Percentiles rank a stretch among this genome's conserved stretches.
Evolutionary conservation across 2,888 invertebrate species (phyloP).

Genomic region (Omphaloscelis lunosa): DNA sequence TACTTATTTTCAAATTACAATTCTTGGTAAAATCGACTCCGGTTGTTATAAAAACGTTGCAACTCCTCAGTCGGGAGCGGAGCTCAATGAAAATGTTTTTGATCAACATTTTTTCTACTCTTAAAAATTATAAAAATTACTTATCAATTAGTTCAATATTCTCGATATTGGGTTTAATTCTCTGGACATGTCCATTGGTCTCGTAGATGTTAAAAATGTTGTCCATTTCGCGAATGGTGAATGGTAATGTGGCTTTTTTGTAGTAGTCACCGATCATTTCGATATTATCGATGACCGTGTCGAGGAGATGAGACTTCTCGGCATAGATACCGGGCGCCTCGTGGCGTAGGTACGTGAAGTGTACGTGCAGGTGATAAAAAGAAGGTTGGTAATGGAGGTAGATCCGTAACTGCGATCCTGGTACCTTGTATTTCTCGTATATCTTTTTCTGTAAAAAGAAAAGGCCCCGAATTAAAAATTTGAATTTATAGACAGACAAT

Average conservation of each 20-base stretch:
- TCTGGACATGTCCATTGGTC: slow-evolving; percentile 89
- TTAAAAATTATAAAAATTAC: slow-evolving; percentile 64
- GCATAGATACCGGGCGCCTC: slow-evolving; percentile 96
- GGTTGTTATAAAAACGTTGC: slow-evolving; percentile 91
- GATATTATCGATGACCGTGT: slow-evolving; percentile 97
- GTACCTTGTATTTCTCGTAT: slow-evolving; percentile 93
- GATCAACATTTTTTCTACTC: slow-evolving; percentile 83
- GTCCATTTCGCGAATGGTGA: slow-evolving; percentile 94
- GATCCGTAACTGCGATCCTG: slow-evolving; percentile 93
- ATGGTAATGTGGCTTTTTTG: slow-evolving; percentile 94
- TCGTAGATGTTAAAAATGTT: slow-evolving; percentile 92
- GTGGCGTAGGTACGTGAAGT: slow-evolving; percentile 95
- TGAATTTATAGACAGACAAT: too few species aligned
- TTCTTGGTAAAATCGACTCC: slow-evolving; percentile 84
- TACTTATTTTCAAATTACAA: slow-evolving; percentile 86
- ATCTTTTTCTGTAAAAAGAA: slow-evolving; percentile 92
- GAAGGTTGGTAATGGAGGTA: slow-evolving; percentile 99
- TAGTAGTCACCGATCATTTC: slow-evolving; percentile 96
- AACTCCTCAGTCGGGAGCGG: slow-evolving; percentile 91
- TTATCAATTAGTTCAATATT: slow-evolving; percentile 74
- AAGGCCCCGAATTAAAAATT: not conserved
- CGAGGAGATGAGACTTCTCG: slow-evolving; percentile 96
- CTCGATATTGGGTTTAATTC: slow-evolving; percentile 80
- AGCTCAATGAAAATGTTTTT: slow-evolving; percentile 91
- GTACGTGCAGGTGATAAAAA: slow-evolving; percentile 98